A percentile compares a stretch with the other conserved stretches of the same genome.
Conservation (phyloP, 2,888 invertebrate species). For the Apodemia zela region DNA sequence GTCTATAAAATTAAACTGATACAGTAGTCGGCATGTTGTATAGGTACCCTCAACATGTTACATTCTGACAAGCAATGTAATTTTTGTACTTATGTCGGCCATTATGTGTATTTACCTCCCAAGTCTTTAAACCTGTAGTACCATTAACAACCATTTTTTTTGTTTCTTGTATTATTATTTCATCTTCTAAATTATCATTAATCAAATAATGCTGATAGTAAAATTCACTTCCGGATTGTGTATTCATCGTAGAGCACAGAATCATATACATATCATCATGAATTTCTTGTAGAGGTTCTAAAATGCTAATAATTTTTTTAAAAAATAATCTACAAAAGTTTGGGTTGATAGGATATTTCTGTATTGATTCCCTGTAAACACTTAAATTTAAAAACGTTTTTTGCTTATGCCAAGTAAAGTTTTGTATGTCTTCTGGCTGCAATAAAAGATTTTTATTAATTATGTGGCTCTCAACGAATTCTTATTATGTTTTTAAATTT, state of each 20-base stretch:
- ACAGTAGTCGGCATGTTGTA: too few relatives aligned
- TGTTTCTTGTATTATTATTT: conserved; percentile 84
- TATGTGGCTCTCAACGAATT: not conserved
- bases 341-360: conserved; percentile 81
- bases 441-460: conserved; percentile 32
- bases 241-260: conserved; percentile 77
- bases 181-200: conserved; percentile 46
- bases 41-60: too few relatives aligned
- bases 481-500: not conserved
- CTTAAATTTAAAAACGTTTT: conserved; percentile 80
- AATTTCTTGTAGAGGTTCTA: conserved; percentile 80
- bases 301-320: conserved; percentile 80
- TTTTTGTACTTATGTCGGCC: too few relatives aligned
- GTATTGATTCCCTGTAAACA: conserved; percentile 71
- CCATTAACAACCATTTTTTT: conserved; percentile 86
- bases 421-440: conserved; percentile 46
- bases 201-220: conserved; percentile 84
- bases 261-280: conserved; percentile 83
- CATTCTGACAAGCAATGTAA: too few relatives aligned
- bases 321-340: conserved; percentile 84
- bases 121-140: conserved; percentile 89
- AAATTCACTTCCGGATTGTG: conserved; percentile 47
- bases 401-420: conserved; percentile 77
- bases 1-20: too few relatives aligned
- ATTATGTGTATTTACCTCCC: conserved; percentile 80